These are phyloP conservation scores for Dinothrombium tinctorium DNA, from an alignment of 1,140 invertebrate species.

Conservation along the genomic window DNA sequence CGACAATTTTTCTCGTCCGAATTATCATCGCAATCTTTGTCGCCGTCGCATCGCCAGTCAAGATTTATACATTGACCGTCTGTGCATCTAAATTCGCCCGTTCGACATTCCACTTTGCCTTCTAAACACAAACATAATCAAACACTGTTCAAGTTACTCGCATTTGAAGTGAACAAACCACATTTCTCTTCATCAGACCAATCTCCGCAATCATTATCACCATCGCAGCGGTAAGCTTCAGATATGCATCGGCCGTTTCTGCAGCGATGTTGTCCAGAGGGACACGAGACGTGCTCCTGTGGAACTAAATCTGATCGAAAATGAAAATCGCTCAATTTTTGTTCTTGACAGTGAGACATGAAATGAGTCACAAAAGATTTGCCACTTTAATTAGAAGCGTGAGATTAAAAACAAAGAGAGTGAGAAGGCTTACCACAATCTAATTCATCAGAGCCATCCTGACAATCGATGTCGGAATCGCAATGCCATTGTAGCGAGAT, in stretches of 20 bases:
- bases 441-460: slow-evolving; percentile 4
- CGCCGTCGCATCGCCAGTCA: slow-evolving; percentile 12
- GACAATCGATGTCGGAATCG: slow-evolving; percentile 1
- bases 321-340: neutral
- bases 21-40: slow-evolving; percentile 12
- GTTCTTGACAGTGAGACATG: too few relatives aligned
- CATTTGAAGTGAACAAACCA: too few relatives aligned
- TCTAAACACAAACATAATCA: too few relatives aligned
- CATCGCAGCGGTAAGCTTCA: slow-evolving; percentile 47
- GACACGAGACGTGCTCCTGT: slow-evolving; percentile 34
- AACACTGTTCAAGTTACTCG: too few relatives aligned
- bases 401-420: too few relatives aligned
- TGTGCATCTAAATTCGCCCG: slow-evolving; percentile 11
- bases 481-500: slow-evolving; percentile 3
- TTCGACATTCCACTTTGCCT: slow-evolving; percentile 9
- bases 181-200: slow-evolving; percentile 50
- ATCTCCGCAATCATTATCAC: slow-evolving; percentile 41
- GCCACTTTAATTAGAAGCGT: too few relatives aligned
- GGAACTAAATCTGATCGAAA: neutral
- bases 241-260: slow-evolving; percentile 54
- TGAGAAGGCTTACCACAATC: slow-evolving; percentile 3
- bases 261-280: slow-evolving; percentile 53
- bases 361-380: too few relatives aligned
- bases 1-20: slow-evolving; percentile 13
- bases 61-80: slow-evolving; percentile 14